phyloP scores from a whole-genome alignment of 2,888 invertebrate species.

The Drosophila neotestacea region DNA sequence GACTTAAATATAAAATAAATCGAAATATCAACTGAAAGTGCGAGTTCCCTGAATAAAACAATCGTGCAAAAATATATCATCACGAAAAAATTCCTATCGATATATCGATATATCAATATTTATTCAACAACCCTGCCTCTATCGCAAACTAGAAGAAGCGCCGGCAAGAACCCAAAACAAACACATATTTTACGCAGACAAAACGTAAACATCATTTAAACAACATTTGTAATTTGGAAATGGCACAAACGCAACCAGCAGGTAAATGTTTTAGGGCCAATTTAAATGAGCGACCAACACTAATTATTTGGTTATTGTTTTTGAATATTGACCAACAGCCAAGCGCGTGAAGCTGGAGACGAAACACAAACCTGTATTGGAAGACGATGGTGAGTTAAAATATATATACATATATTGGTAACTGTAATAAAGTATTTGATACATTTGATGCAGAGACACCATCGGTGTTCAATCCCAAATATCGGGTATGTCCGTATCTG shows the following conservation, averaged over 20 bases:
- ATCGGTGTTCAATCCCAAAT: conserved; percentile 85
- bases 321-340: conserved; percentile 9
- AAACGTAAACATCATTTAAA: conserved; percentile 40
- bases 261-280: conserved; percentile 12
- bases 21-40: too few relatives aligned
- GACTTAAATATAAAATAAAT: too few relatives aligned
- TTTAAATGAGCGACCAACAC: background rate
- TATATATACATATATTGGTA: background rate
- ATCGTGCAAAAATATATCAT: too few relatives aligned
- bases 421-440: background rate
- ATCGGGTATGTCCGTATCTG: conserved; percentile 95
- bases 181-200: conserved; percentile 19
- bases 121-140: background rate
- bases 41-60: too few relatives aligned
- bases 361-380: conserved; percentile 48
- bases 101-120: background rate
- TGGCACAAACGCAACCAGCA: conserved; percentile 40
- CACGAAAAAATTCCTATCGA: conserved; percentile 1
- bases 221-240: conserved; percentile 8
- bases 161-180: conserved; percentile 41
- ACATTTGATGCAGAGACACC: conserved; percentile 76
- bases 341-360: conserved; percentile 66
- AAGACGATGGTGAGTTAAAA: conserved; percentile 62
- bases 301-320: too few relatives aligned
- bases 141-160: conserved; percentile 27